Evolutionary conservation across 2,797 vertebrate species (phyloP), one percentile per base, ranked within the genome.

Genomic region (Enteromius anoplus): DNA sequence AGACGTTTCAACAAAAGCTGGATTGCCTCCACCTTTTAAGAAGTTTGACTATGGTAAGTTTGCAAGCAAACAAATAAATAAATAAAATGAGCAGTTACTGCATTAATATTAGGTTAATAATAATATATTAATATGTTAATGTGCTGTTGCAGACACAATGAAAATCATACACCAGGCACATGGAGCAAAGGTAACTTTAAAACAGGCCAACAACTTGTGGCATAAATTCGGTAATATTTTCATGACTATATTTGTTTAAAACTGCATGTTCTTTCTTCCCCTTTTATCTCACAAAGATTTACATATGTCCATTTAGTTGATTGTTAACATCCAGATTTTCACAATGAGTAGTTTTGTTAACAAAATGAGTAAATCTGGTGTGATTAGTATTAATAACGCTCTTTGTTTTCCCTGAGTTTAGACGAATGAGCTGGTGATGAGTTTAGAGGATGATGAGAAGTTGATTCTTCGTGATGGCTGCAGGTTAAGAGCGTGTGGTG

Each of bases 101-200:
- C 4, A 45, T 40, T 75, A 23, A 68, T 47, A 37, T 45, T 1
- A 1, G 26, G 26, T 26, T 26, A 26, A 26, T 26, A 26, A 26
- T 26, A 26, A 26, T 26, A 26, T 26, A 26, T 26, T 26, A 26
- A 26, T 26, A 26, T 37, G 2, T 11, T n/a, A 4, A n/a, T 80
- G 21, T 86, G 2, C 64, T 29, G 73, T 91, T 89, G 88, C 93
- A 99, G 97, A 98, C 91, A 97, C 95, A 6, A 95, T 98, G 93
- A 98, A 99, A 93, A 97, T 98, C 75, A 95, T 97, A 90, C 97
- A 99, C 86, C 97, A 98, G 85, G 95, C 97, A 51, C 95, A 98
- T 80, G 96, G 97, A 91, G 94, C 97, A 73, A 99, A 99, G 97
- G 97, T 98, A 93, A 47, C 37, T 32, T 60, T 5, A 14, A 3